These are phyloP conservation scores for Barbus barbus DNA, from an alignment of 2,113 vertebrate species.

Conservation along the genomic window DNA sequence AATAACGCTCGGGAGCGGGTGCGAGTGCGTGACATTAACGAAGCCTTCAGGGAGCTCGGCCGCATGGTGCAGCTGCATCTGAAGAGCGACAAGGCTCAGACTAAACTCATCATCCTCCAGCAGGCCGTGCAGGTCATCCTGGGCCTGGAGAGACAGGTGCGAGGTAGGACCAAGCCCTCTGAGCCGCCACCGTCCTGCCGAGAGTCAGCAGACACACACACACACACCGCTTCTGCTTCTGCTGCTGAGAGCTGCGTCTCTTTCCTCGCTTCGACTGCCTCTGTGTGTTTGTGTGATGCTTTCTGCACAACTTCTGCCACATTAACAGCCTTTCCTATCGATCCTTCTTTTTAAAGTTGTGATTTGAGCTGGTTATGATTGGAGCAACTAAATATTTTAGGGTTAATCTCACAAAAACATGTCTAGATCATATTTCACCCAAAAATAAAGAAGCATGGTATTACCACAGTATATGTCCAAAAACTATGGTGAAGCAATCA, in stretches of 20 bases:
- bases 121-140: slow-evolving; percentile 99
- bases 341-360: background rate
- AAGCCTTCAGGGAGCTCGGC: slow-evolving; percentile 85
- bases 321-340: no score
- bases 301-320: slow-evolving; percentile 42
- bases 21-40: slow-evolving; percentile 94
- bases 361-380: background rate
- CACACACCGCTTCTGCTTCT: background rate
- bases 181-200: slow-evolving; percentile 37
- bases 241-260: background rate
- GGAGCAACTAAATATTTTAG: background rate
- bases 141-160: slow-evolving; percentile 98
- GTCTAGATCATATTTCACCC: background rate
- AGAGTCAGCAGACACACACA: no score
- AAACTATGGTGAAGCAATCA: no score
- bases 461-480: no score
- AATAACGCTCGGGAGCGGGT: slow-evolving; percentile 97
- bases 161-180: slow-evolving; percentile 85
- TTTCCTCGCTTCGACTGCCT: background rate
- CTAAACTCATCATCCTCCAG: slow-evolving; percentile 97
- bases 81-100: slow-evolving; percentile 98
- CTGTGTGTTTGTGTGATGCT: background rate
- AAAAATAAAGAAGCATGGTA: background rate
- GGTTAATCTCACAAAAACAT: background rate
- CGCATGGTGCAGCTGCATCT: slow-evolving; percentile 97